Evolutionary conservation across 2,888 invertebrate genomes (phyloP).

Genomic region (Leucozona laternaria): DNA sequence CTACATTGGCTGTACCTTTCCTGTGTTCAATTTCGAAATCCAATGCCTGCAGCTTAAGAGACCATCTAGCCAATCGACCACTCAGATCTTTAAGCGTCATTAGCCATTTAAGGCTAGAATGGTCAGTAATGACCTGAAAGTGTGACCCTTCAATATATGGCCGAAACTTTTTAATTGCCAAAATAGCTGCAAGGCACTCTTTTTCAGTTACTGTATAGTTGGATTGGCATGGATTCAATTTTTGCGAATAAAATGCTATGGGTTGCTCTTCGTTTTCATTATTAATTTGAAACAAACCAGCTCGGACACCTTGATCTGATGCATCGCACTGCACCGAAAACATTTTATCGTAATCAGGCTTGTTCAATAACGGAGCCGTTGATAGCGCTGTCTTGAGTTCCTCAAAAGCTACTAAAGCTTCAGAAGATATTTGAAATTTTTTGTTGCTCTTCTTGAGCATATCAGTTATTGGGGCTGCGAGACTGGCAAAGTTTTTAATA

Average conservation of each 20-base stretch:
- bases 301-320: conserved; percentile 40
- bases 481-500: conserved; percentile 40
- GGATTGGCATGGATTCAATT: conserved; percentile 48
- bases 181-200: conserved; percentile 12
- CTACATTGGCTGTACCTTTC: conserved; percentile 59
- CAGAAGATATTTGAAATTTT: conserved; percentile 17
- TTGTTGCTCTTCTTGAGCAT: conserved; percentile 22
- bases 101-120: conserved; percentile 77
- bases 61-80: conserved; percentile 76
- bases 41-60: conserved; percentile 68
- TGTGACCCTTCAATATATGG: conserved; percentile 58
- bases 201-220: conserved; percentile 41
- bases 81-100: conserved; percentile 68
- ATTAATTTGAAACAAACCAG: conserved; percentile 42
- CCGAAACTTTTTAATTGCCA: conserved; percentile 44
- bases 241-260: conserved; percentile 54
- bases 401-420: conserved; percentile 34
- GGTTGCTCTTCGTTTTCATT: conserved; percentile 36
- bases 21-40: conserved; percentile 72
- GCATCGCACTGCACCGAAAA: conserved; percentile 67
- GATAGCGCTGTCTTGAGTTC: conserved; percentile 39
- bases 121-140: conserved; percentile 76
- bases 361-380: conserved; percentile 33
- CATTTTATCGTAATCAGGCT: conserved; percentile 47
- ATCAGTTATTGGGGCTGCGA: conserved; percentile 48